A percentile compares a stretch with the other conserved stretches of the same genome.
phyloP scores from a whole-genome alignment of 1,140 invertebrate genomes.

The Penaeus japonicus region DNA sequence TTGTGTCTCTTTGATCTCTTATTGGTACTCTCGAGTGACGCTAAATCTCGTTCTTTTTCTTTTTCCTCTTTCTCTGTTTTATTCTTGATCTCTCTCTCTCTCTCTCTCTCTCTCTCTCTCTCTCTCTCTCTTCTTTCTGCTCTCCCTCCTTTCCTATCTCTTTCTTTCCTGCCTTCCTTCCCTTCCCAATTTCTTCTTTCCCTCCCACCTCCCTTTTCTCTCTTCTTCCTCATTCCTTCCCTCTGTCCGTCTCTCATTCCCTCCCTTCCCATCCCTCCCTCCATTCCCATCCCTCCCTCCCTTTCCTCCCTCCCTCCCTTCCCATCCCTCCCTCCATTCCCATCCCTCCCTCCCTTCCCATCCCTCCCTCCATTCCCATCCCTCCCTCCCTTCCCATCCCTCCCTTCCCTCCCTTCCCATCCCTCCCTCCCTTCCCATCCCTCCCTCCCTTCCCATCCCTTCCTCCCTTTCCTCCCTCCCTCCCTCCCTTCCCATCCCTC shows the following conservation, averaged over 20 bases:
- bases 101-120: not conserved
- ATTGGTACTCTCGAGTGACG: no score
- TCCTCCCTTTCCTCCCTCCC: not conserved
- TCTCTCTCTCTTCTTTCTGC: not conserved
- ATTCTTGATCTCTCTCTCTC: not conserved
- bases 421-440: no score
- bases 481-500: not conserved
- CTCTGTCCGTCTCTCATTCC: not conserved
- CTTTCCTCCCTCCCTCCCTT: no score
- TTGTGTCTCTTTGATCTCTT: no score
- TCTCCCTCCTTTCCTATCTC: not conserved
- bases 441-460: not conserved
- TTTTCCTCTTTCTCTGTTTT: not conserved
- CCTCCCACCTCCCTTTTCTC: not conserved
- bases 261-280: not conserved
- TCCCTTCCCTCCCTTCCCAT: not conserved
- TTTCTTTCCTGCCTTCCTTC: not conserved
- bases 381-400: not conserved
- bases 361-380: no score
- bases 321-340: no score
- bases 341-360: no score
- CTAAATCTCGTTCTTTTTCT: no score
- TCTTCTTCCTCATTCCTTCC: not conserved
- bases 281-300: no score
- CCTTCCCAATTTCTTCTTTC: not conserved